These are phyloP conservation scores for Moxostoma hubbsi DNA, from an alignment of 2,797 vertebrate genomes.

Conservation along the genomic window DNA sequence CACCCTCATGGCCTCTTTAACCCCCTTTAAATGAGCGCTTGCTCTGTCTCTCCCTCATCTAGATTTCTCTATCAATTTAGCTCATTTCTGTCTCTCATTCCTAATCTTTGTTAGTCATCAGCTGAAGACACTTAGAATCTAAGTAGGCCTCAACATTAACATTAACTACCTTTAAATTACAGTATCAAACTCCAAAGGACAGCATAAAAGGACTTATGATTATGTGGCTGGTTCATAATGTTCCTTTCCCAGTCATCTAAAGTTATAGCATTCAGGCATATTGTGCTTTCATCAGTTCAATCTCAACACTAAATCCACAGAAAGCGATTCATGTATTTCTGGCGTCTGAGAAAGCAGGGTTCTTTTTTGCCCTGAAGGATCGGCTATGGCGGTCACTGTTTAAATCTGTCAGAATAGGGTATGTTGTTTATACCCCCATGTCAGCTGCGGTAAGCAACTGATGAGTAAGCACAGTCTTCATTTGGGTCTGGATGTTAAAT, in stretches of 20 bases:
- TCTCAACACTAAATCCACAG: neutral
- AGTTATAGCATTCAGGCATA: constrained; percentile 1
- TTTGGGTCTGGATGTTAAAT: constrained; percentile 15
- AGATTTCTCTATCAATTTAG: neutral
- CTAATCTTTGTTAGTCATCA: neutral
- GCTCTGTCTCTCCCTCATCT: neutral
- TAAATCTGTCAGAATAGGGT: constrained; percentile 8
- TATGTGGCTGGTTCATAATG: neutral
- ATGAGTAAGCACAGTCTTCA: constrained; percentile 8
- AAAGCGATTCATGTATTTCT: neutral
- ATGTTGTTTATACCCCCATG: constrained; percentile 33
- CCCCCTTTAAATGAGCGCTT: neutral
- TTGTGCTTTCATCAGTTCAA: neutral
- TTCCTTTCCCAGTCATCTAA: neutral
- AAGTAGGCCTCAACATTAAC: neutral
- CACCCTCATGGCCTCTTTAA: neutral
- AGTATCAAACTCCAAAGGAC: neutral
- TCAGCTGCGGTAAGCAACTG: constrained; percentile 15
- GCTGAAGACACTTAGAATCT: neutral
- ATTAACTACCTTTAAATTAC: neutral
- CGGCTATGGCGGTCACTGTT: constrained; percentile 13
- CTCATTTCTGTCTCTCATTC: neutral
- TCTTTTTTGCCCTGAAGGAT: constrained; percentile 1
- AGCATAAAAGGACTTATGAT: neutral
- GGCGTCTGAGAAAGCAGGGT: neutral